phyloP scores from a whole-genome alignment of 2,888 invertebrate species.

The Eupithecia insigniata region DNA sequence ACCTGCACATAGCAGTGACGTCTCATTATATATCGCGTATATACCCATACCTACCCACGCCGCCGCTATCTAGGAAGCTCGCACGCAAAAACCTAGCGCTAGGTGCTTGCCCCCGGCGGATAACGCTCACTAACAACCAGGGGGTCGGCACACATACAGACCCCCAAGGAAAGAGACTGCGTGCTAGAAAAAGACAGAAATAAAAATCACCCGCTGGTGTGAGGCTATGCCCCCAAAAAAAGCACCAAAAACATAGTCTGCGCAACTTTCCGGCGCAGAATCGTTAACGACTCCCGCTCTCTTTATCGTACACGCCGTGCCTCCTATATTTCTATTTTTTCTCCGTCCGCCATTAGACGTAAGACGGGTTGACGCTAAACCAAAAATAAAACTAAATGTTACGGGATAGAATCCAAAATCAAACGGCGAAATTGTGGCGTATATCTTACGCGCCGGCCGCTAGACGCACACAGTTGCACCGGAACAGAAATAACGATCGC shows the following conservation, averaged over 20 bases:
- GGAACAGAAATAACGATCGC: constrained; percentile 85
- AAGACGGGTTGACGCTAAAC: constrained; percentile 62
- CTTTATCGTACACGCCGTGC: constrained; percentile 82
- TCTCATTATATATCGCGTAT: constrained; percentile 77
- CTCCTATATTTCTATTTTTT: constrained; percentile 85
- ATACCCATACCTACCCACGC: constrained; percentile 51
- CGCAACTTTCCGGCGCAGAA: constrained; percentile 85
- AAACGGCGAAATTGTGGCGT: constrained; percentile 51
- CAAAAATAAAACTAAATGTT: constrained; percentile 49
- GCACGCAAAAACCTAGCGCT: constrained; percentile 82
- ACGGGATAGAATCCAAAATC: constrained; percentile 44
- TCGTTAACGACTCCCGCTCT: constrained; percentile 84
- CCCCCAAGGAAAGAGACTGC: constrained; percentile 69
- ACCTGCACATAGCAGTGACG: constrained; percentile 74
- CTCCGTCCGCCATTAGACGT: constrained; percentile 78
- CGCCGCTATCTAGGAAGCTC: constrained; percentile 78
- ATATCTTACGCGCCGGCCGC: constrained; percentile 64
- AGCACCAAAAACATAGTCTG: constrained; percentile 85
- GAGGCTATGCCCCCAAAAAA: constrained; percentile 84
- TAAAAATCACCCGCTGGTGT: constrained; percentile 82
- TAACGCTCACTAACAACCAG: constrained; percentile 52
- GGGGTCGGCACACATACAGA: constrained; percentile 53
- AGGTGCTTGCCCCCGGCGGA: constrained; percentile 73
- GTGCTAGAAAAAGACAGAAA: constrained; percentile 81
- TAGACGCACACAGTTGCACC: constrained; percentile 80